Evolutionary conservation across 2,113 vertebrate species (phyloP), one percentile per base, ranked within the genome.

Genomic region (Malurus cyaneus): DNA sequence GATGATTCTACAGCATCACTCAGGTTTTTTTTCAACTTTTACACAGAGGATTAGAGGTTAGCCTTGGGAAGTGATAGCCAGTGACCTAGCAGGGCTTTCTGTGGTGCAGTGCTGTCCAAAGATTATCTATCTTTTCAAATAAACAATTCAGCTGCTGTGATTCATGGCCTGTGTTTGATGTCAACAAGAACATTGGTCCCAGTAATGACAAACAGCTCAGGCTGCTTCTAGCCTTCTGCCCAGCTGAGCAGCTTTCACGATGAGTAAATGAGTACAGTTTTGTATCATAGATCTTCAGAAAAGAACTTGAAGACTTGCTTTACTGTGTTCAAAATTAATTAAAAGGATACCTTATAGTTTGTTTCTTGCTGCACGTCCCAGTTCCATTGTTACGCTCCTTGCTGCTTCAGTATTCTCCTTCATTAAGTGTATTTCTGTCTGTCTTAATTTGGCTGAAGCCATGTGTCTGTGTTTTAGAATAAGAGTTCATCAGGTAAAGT

Each of bases 121-220:
- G 78, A 76, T 79, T 50, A 74, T 87, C 72, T 71, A 1, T 84
- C 84, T 84, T 87, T 78, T 52, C 62, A 84, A 86, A 70, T 26
- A 74, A 34, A 59, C 62, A 80, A 25, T 14, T 56, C 72, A 67
- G 52, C 36, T 64, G 62, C 52, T 66, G 21, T 88, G 81, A 79
- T 92, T 94, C 81, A 85, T 86, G 62, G 53, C 12, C 88, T 82
- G n/a, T 89, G 66, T 57, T 83, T 89, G 81, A 82, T 88, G 92
- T 93, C 95, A 92, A 84, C 56, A 60, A 69, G 80, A 92, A 78
- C 80, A 80, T 12, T 39, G 61, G 62, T 78, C 57, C 47, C 56
- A 59, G 41, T 81, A 89, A 92, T 70, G 76, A 92, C 60, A 78
- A 96, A 92, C 41, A 64, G 50, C 72, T 86, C 82, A 57, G 72